phyloP scores from a whole-genome alignment of 2,888 invertebrate genomes.

The Tipula lateralis region DNA sequence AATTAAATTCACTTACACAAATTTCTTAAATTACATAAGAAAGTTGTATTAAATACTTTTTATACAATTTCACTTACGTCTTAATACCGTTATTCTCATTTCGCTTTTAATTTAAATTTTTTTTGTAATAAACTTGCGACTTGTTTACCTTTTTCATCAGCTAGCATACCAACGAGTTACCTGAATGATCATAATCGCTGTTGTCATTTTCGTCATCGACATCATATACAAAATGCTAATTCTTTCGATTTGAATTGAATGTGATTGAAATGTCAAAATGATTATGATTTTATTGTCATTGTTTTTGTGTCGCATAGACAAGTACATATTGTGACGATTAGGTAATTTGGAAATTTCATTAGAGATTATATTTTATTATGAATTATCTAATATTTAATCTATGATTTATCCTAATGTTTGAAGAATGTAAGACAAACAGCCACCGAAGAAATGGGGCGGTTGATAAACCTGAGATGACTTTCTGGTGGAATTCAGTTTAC shows the following conservation, averaged over 20 bases:
- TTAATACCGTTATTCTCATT: conserved; percentile 11
- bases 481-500: too few species aligned
- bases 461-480: too few species aligned
- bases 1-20: conserved; percentile 19
- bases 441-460: too few species aligned
- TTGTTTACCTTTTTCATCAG: conserved; percentile 11
- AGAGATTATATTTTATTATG: too few species aligned
- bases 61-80: conserved; percentile 7
- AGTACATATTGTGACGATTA: not conserved
- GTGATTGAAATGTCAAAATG: conserved; percentile 11
- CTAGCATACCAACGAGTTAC: not conserved
- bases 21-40: conserved; percentile 19
- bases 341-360: too few species aligned
- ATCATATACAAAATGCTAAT: not conserved
- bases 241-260: not conserved
- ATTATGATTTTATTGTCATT: not conserved
- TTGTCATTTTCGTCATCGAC: not conserved
- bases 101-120: not conserved
- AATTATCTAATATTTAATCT: too few species aligned
- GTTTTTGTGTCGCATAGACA: not conserved
- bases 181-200: not conserved
- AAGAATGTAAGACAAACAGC: too few species aligned
- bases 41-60: not conserved
- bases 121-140: conserved; percentile 14
- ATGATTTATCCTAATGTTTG: too few species aligned